A percentile compares a stretch with the other conserved stretches of the same genome.
Evolutionary conservation across 2,888 invertebrate genomes (phyloP).

Genomic region (Brachypterus glaber): DNA sequence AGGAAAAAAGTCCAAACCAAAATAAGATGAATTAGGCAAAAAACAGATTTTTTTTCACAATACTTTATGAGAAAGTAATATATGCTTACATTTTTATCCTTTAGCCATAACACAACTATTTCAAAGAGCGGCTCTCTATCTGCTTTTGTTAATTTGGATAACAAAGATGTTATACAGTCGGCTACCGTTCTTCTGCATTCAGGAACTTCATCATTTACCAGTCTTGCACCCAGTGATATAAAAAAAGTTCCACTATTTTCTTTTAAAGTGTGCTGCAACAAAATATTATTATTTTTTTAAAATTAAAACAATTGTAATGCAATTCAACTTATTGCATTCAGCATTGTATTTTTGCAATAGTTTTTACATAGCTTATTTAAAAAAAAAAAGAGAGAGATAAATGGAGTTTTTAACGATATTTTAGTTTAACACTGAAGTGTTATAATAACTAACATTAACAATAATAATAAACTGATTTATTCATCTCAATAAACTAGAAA

Average conservation of each 20-base stretch:
- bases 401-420: too few species aligned
- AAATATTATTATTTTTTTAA: constrained; percentile 6
- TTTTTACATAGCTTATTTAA: neutral
- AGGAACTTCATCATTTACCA: constrained; percentile 74
- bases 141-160: constrained; percentile 48
- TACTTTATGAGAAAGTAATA: too few species aligned
- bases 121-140: constrained; percentile 62
- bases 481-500: too few species aligned
- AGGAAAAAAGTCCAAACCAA: too few species aligned
- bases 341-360: too few species aligned
- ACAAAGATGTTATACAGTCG: constrained; percentile 58
- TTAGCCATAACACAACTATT: constrained; percentile 59
- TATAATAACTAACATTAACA: too few species aligned
- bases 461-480: too few species aligned
- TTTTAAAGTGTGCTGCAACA: constrained; percentile 48
- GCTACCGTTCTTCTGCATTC: constrained; percentile 67
- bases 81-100: constrained; percentile 49
- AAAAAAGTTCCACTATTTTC: constrained; percentile 60
- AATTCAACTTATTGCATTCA: too few species aligned
- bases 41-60: too few species aligned
- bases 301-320: neutral
- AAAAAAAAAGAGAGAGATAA: too few species aligned
- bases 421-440: too few species aligned
- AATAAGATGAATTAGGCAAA: too few species aligned
- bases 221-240: constrained; percentile 62